Percentiles rank a stretch among this genome's conserved stretches.
Evolutionary conservation across 1,140 invertebrate genomes (phyloP).

Genomic region (Cotesia chilonis): DNA sequence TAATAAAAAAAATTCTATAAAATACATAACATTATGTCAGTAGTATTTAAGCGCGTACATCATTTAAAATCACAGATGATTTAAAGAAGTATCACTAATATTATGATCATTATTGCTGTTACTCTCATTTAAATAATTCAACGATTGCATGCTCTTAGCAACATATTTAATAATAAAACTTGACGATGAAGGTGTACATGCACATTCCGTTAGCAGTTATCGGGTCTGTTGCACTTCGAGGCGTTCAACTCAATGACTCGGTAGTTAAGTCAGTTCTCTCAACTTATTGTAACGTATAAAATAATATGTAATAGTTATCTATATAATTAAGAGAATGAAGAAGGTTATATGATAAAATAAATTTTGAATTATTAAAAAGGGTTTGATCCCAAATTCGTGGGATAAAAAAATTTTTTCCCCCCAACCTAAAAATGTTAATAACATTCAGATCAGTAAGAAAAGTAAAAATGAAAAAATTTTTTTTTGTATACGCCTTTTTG

Average conservation of each 20-base stretch:
- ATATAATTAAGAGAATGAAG: neutral
- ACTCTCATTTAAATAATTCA: neutral
- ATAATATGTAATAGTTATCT: slow-evolving; percentile 10
- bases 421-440: too few species aligned
- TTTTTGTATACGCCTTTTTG: too few species aligned
- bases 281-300: slow-evolving; percentile 38
- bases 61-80: neutral
- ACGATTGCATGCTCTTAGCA: neutral
- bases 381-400: too few species aligned
- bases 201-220: slow-evolving; percentile 55
- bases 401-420: too few species aligned
- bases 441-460: too few species aligned
- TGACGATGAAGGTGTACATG: slow-evolving; percentile 26
- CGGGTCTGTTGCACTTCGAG: slow-evolving; percentile 53
- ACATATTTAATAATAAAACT: slow-evolving; percentile 19
- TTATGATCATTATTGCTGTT: neutral
- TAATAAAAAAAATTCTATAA: too few species aligned
- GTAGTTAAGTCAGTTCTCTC: slow-evolving; percentile 38
- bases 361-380: too few species aligned
- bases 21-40: too few species aligned
- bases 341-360: too few species aligned
- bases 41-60: too few species aligned
- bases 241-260: slow-evolving; percentile 53
- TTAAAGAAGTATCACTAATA: neutral
- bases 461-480: too few species aligned